These are phyloP conservation scores for Dolichotis patagonum DNA, from an alignment of 2,113 vertebrate species.

Conservation along the genomic window DNA sequence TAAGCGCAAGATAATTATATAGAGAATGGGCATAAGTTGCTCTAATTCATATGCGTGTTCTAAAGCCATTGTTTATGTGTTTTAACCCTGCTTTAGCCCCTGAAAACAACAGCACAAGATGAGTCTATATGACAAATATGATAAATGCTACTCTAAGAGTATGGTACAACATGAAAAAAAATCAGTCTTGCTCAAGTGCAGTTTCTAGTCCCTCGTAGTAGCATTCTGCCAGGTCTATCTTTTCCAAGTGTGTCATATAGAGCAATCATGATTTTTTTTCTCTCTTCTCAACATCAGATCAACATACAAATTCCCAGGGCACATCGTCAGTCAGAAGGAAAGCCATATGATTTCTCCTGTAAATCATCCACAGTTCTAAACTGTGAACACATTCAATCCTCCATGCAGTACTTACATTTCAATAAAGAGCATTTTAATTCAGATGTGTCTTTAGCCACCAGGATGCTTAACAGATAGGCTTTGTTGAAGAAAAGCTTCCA, in stretches of 20 bases:
- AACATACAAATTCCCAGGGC: slow-evolving; percentile 8
- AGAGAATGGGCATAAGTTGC: background rate
- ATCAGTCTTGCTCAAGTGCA: background rate
- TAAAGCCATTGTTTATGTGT: background rate
- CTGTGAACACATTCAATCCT: slow-evolving; percentile 12
- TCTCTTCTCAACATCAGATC: background rate
- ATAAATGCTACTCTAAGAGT: background rate
- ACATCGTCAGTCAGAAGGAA: slow-evolving; percentile 5
- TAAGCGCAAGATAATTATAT: background rate
- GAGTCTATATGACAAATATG: background rate
- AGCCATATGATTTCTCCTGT: background rate
- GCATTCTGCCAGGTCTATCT: background rate
- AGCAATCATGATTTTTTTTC: slow-evolving; percentile 27
- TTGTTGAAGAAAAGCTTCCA: background rate
- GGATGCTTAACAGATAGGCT: background rate
- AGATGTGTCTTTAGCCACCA: slow-evolving; percentile 10
- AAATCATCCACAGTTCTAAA: slow-evolving; percentile 40
- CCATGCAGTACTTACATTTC: slow-evolving; percentile 49
- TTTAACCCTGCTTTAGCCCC: background rate
- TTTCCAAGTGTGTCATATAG: background rate
- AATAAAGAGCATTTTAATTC: slow-evolving; percentile 62
- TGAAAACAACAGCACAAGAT: background rate
- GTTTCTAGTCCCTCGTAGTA: background rate
- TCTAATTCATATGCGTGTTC: background rate
- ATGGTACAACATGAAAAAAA: background rate